phyloP scores from a whole-genome alignment of 2,113 vertebrate genomes.

The Chaetodon auriga region DNA sequence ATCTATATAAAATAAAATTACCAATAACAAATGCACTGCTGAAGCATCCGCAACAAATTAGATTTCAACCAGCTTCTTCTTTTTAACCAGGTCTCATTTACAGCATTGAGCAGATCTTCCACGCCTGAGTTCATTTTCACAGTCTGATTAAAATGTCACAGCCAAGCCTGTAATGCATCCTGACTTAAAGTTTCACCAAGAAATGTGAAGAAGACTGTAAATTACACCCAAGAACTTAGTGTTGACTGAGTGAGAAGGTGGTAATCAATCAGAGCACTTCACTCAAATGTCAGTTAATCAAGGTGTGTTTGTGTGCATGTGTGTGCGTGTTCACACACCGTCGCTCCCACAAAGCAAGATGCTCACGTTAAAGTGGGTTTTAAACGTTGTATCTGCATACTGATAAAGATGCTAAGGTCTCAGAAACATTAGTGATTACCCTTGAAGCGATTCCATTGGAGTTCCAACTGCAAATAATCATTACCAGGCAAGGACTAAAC shows the following conservation, averaged over 20 bases:
- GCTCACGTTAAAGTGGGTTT: slow-evolving; percentile 37
- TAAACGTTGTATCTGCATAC: slow-evolving; percentile 13
- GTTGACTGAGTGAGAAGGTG: slow-evolving; percentile 45
- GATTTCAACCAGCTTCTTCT: slow-evolving; percentile 22
- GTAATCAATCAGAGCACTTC: slow-evolving; percentile 74
- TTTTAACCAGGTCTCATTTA: slow-evolving; percentile 47
- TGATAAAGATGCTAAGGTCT: slow-evolving; percentile 12
- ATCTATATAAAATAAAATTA: neutral
- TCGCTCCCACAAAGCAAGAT: neutral
- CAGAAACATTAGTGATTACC: slow-evolving; percentile 22
- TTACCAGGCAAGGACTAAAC: neutral
- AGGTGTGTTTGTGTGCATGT: slow-evolving; percentile 17
- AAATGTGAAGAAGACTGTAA: slow-evolving; percentile 59
- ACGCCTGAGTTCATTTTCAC: slow-evolving; percentile 64
- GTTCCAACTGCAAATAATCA: slow-evolving; percentile 41
- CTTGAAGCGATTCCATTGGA: neutral
- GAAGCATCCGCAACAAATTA: slow-evolving; percentile 44
- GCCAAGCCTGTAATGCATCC: slow-evolving; percentile 65
- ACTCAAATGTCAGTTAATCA: slow-evolving; percentile 71
- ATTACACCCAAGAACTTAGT: slow-evolving; percentile 61
- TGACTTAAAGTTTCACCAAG: slow-evolving; percentile 72
- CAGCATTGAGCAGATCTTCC: slow-evolving; percentile 61
- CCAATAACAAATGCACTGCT: neutral
- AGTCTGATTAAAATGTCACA: slow-evolving; percentile 79
- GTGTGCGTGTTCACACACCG: neutral